Conservation (phyloP, 2,888 invertebrate species). For the Mesochorus sp. region DNA sequence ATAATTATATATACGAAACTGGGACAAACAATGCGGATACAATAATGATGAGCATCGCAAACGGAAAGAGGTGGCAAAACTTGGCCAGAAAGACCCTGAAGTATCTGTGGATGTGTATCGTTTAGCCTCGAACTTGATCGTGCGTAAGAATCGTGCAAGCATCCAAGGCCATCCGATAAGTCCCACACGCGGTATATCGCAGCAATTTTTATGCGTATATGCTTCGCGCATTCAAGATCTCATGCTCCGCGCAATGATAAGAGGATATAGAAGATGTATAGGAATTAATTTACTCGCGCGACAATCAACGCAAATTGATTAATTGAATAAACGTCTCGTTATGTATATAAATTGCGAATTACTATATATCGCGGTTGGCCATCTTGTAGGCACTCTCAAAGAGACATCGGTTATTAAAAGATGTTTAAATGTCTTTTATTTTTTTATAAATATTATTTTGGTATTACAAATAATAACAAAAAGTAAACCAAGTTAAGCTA, state of each 20-base stretch:
- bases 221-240: constrained; percentile 8
- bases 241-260: constrained; percentile 22
- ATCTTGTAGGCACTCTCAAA: no score
- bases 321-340: constrained; percentile 52
- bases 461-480: no score
- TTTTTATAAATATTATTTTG: no score
- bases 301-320: constrained; percentile 56
- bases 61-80: background rate
- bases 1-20: background rate
- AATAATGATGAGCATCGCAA: background rate
- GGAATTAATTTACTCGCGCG: constrained; percentile 46
- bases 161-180: constrained; percentile 44
- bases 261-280: constrained; percentile 15
- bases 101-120: constrained; percentile 1
- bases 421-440: no score
- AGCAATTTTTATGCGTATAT: constrained; percentile 43
- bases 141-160: constrained; percentile 8
- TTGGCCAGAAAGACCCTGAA: background rate
- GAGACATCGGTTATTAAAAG: no score
- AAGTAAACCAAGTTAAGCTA: no score
- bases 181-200: constrained; percentile 31
- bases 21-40: constrained; percentile 25
- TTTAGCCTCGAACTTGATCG: constrained; percentile 59
- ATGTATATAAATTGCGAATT: background rate
- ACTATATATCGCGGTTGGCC: background rate